Conservation (phyloP, 2,888 invertebrate genomes). For the Ennomos quercinarius region DNA sequence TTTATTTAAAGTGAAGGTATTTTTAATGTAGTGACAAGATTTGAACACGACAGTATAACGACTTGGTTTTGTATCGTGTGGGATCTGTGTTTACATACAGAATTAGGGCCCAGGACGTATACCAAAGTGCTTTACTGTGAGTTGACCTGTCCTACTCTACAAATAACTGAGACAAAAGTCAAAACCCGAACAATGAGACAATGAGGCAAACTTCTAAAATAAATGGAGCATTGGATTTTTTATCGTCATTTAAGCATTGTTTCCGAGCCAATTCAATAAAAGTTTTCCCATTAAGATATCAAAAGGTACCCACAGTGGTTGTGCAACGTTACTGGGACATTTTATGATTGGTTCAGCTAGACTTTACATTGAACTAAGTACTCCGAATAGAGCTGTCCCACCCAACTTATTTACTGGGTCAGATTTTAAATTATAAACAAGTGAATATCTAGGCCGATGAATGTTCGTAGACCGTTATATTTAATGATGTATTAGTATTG, state of each 20-base stretch:
- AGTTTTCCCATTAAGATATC: constrained; percentile 44
- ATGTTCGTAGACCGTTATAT: no score
- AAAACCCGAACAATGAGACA: constrained; percentile 25
- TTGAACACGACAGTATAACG: no score
- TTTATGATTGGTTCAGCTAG: constrained; percentile 6
- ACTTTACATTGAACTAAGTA: constrained; percentile 13
- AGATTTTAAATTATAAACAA: no score
- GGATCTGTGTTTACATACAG: no score
- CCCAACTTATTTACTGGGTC: no score
- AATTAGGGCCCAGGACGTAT: no score
- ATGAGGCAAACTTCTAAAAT: constrained; percentile 21
- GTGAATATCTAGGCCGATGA: no score
- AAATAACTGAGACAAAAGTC: constrained; percentile 23
- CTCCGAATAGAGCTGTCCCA: neutral
- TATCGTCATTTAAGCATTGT: constrained; percentile 30
- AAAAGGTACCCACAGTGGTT: constrained; percentile 26
- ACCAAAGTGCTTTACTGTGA: neutral
- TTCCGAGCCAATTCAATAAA: constrained; percentile 32
- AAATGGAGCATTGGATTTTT: constrained; percentile 30
- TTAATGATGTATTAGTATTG: no score
- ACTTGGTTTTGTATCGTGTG: no score
- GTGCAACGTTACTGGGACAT: constrained; percentile 27
- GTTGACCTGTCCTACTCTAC: constrained; percentile 12
- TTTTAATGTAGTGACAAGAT: no score
- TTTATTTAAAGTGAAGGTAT: no score